These are phyloP conservation scores for Melitaea athalia DNA, from an alignment of 2,888 invertebrate species.

Conservation along the genomic window DNA sequence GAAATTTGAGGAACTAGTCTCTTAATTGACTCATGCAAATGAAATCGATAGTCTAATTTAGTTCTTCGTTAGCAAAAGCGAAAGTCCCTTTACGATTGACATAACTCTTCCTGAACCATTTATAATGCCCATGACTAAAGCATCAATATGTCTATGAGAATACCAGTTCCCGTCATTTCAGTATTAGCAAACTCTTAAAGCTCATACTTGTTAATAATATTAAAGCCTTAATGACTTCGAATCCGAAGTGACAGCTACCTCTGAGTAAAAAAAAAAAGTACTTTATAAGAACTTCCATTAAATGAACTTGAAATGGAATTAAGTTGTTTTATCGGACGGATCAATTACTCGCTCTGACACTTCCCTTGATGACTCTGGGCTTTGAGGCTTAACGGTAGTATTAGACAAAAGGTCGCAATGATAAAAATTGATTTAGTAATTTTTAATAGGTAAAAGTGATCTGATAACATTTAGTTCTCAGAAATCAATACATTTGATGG, in stretches of 20 bases:
- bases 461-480: constrained; percentile 13
- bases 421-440: constrained; percentile 16
- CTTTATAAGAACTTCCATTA: constrained; percentile 23
- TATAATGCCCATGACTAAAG: constrained; percentile 19
- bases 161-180: background rate
- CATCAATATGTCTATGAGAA: background rate
- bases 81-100: constrained; percentile 32
- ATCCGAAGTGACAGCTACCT: background rate
- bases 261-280: background rate
- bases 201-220: background rate
- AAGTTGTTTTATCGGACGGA: constrained; percentile 58
- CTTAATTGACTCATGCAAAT: constrained; percentile 45
- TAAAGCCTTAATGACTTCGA: background rate
- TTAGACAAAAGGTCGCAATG: constrained; percentile 37
- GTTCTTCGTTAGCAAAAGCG: constrained; percentile 37
- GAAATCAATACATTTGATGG: background rate
- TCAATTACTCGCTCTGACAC: constrained; percentile 67
- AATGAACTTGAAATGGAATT: constrained; percentile 46
- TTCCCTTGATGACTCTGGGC: constrained; percentile 48
- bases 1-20: constrained; percentile 22
- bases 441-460: constrained; percentile 13
- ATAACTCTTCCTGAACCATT: constrained; percentile 34
- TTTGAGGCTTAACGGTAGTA: constrained; percentile 48
- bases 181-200: background rate
- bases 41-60: constrained; percentile 36